Evolutionary conservation across 1,140 invertebrate species (phyloP).

Genomic region (Helicoverpa armigera): DNA sequence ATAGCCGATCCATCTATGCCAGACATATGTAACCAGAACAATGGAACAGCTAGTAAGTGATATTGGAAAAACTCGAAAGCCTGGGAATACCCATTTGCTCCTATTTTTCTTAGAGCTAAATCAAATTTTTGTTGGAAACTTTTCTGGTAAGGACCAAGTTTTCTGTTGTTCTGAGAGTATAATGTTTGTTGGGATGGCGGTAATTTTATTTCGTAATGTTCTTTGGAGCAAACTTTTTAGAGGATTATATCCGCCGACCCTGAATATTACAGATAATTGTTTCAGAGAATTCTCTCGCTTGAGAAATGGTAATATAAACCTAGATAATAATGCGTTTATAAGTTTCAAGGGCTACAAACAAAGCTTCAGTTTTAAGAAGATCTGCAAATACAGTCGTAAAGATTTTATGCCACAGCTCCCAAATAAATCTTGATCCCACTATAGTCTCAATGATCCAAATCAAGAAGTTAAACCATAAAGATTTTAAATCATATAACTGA

Average conservation of each 20-base stretch:
- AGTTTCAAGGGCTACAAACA: no score
- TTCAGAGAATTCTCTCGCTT: no score
- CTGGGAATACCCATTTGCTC: slow-evolving; percentile 23
- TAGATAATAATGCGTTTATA: no score
- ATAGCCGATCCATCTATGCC: slow-evolving; percentile 38
- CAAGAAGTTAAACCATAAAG: not conserved
- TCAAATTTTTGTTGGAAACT: slow-evolving; percentile 23
- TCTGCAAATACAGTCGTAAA: no score
- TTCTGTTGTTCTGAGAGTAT: not conserved
- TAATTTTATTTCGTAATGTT: not conserved
- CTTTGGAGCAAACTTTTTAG: not conserved
- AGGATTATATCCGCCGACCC: not conserved
- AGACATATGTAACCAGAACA: slow-evolving; percentile 27
- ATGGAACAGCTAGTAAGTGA: slow-evolving; percentile 16
- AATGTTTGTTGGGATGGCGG: not conserved
- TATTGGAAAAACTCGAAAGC: slow-evolving; percentile 27
- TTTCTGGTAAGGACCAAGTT: not conserved
- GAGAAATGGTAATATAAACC: no score
- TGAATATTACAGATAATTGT: not conserved
- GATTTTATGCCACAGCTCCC: no score
- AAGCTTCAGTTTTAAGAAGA: no score
- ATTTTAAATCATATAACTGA: not conserved
- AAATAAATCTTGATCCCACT: not conserved
- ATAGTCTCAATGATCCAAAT: not conserved
- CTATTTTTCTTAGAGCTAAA: slow-evolving; percentile 3